A percentile compares a stretch with the other conserved stretches of the same genome.
Conservation (phyloP, 2,888 invertebrate genomes). For the Sylvicola fuscatus region DNA sequence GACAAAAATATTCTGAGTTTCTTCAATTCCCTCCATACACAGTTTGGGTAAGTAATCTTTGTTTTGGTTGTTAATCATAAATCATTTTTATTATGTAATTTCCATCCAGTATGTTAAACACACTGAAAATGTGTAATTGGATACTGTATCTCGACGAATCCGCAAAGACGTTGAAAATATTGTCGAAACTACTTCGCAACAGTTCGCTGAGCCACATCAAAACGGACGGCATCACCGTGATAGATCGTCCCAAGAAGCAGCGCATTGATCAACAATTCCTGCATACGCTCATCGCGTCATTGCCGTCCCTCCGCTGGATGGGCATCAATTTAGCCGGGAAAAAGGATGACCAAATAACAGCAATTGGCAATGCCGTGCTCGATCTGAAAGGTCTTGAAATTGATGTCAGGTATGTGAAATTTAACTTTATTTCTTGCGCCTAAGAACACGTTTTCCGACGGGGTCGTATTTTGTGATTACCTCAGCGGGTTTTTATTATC, state of each 20-base stretch:
- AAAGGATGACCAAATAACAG: conserved; percentile 15
- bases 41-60: conserved; percentile 20
- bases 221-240: conserved; percentile 15
- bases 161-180: conserved; percentile 13
- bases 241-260: conserved; percentile 14
- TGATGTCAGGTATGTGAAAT: conserved; percentile 15
- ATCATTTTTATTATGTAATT: not conserved
- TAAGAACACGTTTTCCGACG: too few species aligned
- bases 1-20: conserved; percentile 27
- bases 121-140: conserved; percentile 17
- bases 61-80: not conserved
- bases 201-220: conserved; percentile 16
- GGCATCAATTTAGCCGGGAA: conserved; percentile 15
- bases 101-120: conserved; percentile 12
- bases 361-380: conserved; percentile 15
- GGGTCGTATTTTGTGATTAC: too few species aligned
- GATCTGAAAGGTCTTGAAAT: conserved; percentile 17
- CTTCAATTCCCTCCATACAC: conserved; percentile 24
- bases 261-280: conserved; percentile 14
- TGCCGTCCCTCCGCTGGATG: conserved; percentile 15
- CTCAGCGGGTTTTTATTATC: too few species aligned
- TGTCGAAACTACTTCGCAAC: conserved; percentile 15
- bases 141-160: conserved; percentile 16
- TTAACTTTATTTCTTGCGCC: not conserved
- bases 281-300: conserved; percentile 13